phyloP scores from a whole-genome alignment of 2,888 invertebrate species.

The Eilema caniola region DNA sequence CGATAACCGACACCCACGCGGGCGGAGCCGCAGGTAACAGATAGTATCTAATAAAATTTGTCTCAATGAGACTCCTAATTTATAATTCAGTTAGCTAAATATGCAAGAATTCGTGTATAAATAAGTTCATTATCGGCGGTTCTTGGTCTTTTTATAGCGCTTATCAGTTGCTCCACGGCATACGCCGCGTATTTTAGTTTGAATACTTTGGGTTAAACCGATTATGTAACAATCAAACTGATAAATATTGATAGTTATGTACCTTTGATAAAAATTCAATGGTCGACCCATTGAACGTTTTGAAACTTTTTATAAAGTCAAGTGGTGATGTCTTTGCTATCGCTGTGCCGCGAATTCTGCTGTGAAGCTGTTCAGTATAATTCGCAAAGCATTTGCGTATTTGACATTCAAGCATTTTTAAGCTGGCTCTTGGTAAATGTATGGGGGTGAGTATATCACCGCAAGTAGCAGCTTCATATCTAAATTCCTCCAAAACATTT shows the following conservation, averaged over 20 bases:
- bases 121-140: background rate
- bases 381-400: too few species aligned
- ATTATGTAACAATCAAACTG: background rate
- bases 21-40: too few species aligned
- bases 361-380: too few species aligned
- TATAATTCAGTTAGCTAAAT: background rate
- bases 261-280: background rate
- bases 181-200: background rate
- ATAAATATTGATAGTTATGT: background rate
- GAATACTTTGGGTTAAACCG: background rate
- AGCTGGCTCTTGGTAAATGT: too few species aligned
- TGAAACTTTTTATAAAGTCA: too few species aligned
- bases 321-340: background rate
- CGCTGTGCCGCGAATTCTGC: background rate
- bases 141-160: constrained; percentile 1
- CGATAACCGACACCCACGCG: too few species aligned
- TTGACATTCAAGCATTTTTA: too few species aligned
- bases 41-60: too few species aligned
- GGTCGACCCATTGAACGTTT: too few species aligned
- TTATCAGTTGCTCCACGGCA: background rate
- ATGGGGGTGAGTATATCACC: background rate
- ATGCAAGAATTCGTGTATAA: background rate
- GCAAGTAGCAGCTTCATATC: background rate
- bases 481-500: background rate
- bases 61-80: too few species aligned